phyloP scores from a whole-genome alignment of 2,888 invertebrate genomes.

The Dermolepida albohirtum region DNA sequence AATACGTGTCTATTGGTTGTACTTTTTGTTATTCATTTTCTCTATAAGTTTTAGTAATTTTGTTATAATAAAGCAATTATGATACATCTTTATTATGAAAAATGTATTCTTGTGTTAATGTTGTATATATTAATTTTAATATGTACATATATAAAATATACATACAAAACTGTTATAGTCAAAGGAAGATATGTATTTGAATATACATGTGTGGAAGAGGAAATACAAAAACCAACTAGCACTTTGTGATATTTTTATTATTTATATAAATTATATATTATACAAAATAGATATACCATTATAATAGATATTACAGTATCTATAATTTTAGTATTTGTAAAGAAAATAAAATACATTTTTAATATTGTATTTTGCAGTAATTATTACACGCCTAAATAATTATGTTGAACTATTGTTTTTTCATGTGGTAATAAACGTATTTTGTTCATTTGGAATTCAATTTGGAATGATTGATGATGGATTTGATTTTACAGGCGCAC shows the following conservation, averaged over 20 bases:
- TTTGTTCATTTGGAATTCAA: too few species aligned
- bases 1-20: too few species aligned
- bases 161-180: slow-evolving; percentile 9
- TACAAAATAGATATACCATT: slow-evolving; percentile 31
- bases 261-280: slow-evolving; percentile 43
- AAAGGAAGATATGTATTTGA: slow-evolving; percentile 1
- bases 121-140: slow-evolving; percentile 11
- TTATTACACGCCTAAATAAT: too few species aligned
- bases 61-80: slow-evolving; percentile 6
- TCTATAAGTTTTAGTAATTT: slow-evolving; percentile 10
- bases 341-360: slow-evolving; percentile 41
- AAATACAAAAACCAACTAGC: slow-evolving; percentile 40
- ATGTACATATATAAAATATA: slow-evolving; percentile 21
- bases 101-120: background rate
- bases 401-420: too few species aligned
- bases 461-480: too few species aligned
- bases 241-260: slow-evolving; percentile 46
- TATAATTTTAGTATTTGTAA: slow-evolving; percentile 41
- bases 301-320: slow-evolving; percentile 41
- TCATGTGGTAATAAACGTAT: too few species aligned
- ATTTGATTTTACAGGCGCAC: too few species aligned
- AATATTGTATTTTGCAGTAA: slow-evolving; percentile 31
- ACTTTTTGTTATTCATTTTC: too few species aligned
- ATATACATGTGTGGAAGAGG: slow-evolving; percentile 4
- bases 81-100: slow-evolving; percentile 11